Evolutionary conservation across 2,888 invertebrate species (phyloP).

Genomic region (Stenolophus ochropezus): DNA sequence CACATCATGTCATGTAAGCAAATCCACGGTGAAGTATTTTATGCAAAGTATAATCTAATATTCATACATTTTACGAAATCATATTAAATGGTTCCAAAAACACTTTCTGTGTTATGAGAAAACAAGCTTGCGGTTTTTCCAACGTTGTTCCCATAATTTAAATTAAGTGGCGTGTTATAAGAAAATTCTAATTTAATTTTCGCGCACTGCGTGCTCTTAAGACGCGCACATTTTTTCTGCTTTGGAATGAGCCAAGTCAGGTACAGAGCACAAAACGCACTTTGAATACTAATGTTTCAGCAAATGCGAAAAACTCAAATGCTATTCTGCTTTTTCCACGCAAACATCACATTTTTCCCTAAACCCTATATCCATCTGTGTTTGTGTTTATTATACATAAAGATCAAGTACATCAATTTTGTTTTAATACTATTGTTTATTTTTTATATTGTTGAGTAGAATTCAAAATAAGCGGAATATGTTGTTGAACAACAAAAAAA

Average conservation of each 20-base stretch:
- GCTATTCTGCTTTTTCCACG: not conserved
- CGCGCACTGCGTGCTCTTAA: conserved; percentile 41
- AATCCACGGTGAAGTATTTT: not conserved
- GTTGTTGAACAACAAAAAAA: no score
- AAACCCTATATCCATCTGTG: not conserved
- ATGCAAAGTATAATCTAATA: conserved; percentile 2
- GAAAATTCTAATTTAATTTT: conserved; percentile 54
- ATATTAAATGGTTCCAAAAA: conserved; percentile 28
- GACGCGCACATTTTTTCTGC: conserved; percentile 42
- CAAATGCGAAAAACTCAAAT: not conserved
- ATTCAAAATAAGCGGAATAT: no score
- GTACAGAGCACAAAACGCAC: conserved; percentile 9
- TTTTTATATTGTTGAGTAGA: no score
- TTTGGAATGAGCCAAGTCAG: conserved; percentile 39
- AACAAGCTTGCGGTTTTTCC: conserved; percentile 33
- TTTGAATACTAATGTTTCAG: conserved; percentile 45
- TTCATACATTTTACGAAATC: not conserved
- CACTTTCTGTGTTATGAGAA: conserved; percentile 27
- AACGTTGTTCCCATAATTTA: conserved; percentile 46
- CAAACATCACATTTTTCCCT: not conserved
- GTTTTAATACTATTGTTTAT: no score
- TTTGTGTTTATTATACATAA: no score
- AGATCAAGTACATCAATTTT: no score
- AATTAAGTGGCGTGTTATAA: conserved; percentile 51
- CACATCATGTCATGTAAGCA: not conserved